Evolutionary conservation across 2,888 invertebrate genomes (phyloP), one percentile per base, ranked within the genome.

Genomic region (Leptinotarsa juncta): DNA sequence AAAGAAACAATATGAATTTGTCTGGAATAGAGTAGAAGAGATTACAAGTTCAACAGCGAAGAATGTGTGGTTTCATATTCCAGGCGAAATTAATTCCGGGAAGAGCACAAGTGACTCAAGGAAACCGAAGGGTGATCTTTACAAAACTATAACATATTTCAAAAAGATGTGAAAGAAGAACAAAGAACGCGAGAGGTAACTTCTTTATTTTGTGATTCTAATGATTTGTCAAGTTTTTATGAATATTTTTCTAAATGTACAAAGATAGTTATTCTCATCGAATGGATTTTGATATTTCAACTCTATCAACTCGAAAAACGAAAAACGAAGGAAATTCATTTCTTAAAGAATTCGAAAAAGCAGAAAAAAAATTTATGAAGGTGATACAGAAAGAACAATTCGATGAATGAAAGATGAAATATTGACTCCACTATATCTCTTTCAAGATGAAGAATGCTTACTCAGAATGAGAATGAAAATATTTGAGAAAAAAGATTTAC

Each of bases 1-100:
- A 26, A 65, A 65, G 65, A 53, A 18, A 50, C 20, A 48, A 16
- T 70, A 26, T 57, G 16, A n/a, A 65, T 65, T 71, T 65, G 51
- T 65, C 16, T 18, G 42, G 0, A 68, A 68, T n/a, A 23, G 53
- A 26, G 57, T 57, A 1, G 42, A 4, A 42, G 42, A 68, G 55
- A 53, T 57, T 2, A 68, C 18, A 18, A n/a, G 4, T 42, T 55
- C 4, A 1, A 7, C 26, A 18, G 23, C 32, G 1, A n/a, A 42
- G 2, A 16, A 15, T 16, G 18, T 55, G n/a, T 68, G 68, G 68
- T 3, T 55, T 68, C 42, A 42, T 68, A 42, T 68, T 7, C 42
- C 68, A 14, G 55, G 68, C 15, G 42, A 55, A 32, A 5, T 57
- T 0, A 68, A 68, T 42, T 18, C 68, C 1, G 26, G 18, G 42